These are phyloP conservation scores for Apodemus agrarius DNA, from an alignment of 2,797 vertebrate species.

Conservation along the genomic window DNA sequence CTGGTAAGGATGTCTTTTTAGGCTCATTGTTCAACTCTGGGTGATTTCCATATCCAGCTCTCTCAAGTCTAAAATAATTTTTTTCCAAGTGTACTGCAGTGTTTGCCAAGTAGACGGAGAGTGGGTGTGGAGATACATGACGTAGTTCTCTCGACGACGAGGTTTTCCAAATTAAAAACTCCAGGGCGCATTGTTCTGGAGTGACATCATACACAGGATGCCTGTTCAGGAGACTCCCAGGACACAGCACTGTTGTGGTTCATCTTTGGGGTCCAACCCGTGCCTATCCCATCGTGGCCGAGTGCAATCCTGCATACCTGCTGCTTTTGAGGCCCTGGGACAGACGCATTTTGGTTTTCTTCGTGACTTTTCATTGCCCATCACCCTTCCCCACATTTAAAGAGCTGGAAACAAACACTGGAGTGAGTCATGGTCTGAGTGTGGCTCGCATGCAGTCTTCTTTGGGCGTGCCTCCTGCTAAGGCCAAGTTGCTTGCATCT, in stretches of 20 bases:
- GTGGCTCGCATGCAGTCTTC: constrained; percentile 15
- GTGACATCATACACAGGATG: neutral
- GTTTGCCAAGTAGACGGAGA: neutral
- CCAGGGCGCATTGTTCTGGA: neutral
- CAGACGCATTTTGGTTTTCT: neutral
- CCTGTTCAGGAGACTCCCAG: neutral
- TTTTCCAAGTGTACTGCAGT: neutral
- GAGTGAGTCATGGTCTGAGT: constrained; percentile 25
- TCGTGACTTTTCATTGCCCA: neutral
- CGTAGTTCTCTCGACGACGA: neutral
- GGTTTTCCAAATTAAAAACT: constrained; percentile 33
- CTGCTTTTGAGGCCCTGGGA: neutral
- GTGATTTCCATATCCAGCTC: neutral
- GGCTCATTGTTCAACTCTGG: neutral
- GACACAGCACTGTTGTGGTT: neutral
- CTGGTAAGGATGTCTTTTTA: neutral
- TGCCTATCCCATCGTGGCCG: neutral
- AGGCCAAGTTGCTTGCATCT: neutral
- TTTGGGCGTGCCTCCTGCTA: neutral
- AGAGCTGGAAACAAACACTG: constrained; percentile 26
- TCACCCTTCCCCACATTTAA: constrained; percentile 6
- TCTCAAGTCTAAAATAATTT: neutral
- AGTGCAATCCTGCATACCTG: neutral
- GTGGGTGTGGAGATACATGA: neutral
- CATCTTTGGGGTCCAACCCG: neutral